Conservation (phyloP, 2,888 invertebrate species). For the Oscheius sp. region DNA sequence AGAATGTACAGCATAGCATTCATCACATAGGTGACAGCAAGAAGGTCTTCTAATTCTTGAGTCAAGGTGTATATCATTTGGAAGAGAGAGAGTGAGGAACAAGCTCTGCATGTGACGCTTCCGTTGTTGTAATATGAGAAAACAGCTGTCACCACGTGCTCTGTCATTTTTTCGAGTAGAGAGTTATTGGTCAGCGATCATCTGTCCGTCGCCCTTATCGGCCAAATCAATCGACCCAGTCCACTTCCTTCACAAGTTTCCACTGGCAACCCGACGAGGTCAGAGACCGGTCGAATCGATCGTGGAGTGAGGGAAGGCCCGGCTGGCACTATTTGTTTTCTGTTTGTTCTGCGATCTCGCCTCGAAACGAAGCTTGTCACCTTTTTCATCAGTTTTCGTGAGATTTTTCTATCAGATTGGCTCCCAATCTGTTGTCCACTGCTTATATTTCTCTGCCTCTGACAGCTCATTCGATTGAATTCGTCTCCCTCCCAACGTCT, state of each 20-base stretch:
- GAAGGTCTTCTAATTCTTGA: constrained; percentile 33
- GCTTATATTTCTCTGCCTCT: no score
- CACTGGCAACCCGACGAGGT: constrained; percentile 8
- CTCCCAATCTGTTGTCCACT: no score
- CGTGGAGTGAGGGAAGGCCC: background rate
- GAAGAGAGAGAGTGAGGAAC: background rate
- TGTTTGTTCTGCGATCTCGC: constrained; percentile 6
- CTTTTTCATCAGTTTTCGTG: background rate
- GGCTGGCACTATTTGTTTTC: constrained; percentile 25
- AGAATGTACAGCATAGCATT: constrained; percentile 32
- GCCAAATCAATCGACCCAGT: background rate
- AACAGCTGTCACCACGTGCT: constrained; percentile 30
- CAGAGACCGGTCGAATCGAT: constrained; percentile 7
- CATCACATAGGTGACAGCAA: constrained; percentile 36
- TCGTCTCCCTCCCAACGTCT: no score
- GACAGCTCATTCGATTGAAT: no score
- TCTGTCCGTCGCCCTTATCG: background rate
- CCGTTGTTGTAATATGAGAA: constrained; percentile 18
- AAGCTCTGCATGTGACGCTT: constrained; percentile 19
- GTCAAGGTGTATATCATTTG: constrained; percentile 29
- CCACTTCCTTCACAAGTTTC: background rate
- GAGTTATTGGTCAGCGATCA: background rate
- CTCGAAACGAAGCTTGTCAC: background rate
- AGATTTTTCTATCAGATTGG: no score
- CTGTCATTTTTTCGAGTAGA: background rate